These are phyloP conservation scores for Sitta carolinensis DNA, from an alignment of 2,797 vertebrate genomes.

Conservation along the genomic window DNA sequence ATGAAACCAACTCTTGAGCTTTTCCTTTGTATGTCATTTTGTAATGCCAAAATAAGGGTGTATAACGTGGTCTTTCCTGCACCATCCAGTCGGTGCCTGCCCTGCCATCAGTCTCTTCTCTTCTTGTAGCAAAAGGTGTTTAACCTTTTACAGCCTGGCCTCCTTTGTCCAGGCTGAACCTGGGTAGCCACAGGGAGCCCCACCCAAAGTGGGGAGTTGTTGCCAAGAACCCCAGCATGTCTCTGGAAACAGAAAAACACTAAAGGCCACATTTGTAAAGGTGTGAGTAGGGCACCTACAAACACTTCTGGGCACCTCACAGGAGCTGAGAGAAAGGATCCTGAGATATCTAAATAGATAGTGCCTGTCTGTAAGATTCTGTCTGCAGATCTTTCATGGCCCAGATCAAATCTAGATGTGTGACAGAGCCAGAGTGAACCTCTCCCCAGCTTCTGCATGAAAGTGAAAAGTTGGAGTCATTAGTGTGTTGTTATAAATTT, in stretches of 20 bases:
- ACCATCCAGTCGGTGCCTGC: fast-evolving
- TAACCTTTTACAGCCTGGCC: not conserved
- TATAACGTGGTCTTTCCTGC: not conserved
- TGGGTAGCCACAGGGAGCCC: not conserved
- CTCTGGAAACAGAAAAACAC: not conserved
- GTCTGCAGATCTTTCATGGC: not conserved
- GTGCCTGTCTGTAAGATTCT: not conserved
- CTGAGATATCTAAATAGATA: not conserved
- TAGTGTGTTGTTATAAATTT: fast-evolving
- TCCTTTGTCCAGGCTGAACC: not conserved
- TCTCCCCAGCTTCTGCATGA: not conserved
- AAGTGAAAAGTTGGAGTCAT: not conserved
- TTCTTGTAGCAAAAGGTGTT: not conserved
- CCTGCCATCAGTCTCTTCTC: not conserved
- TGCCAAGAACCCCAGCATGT: not conserved
- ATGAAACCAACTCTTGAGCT: not conserved
- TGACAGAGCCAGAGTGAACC: not conserved
- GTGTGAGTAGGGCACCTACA: not conserved
- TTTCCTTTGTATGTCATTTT: not conserved
- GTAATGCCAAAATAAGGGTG: not conserved
- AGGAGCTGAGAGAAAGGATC: not conserved
- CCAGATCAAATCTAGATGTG: not conserved
- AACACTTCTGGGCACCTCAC: not conserved
- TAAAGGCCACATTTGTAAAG: not conserved
- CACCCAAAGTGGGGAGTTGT: not conserved